Evolutionary conservation across 2,888 invertebrate species (phyloP), one percentile per base, ranked within the genome.

Genomic region (Zygothrica quintamaculata): DNA sequence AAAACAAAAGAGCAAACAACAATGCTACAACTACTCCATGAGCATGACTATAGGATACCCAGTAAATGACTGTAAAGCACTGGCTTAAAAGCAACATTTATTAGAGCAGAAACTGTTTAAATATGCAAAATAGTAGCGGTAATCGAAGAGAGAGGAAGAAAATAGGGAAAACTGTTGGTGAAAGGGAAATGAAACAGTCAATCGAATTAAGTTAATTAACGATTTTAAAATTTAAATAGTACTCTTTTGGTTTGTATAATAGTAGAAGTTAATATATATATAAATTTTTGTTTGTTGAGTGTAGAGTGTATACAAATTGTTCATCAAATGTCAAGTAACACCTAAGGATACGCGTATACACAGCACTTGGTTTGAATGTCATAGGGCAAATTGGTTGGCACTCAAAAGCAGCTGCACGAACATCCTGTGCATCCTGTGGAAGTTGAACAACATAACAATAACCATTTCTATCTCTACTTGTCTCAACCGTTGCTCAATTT

Each of bases 381-480:
- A 68, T 65, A 65, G 52, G 62, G 71, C 74, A 61, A 53, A 56
- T 57, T 72, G 71, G 75, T 59, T 71, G 75, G 57, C 65, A 75
- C 75, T 75, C 71, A 71, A 60, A 60, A 74, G 47, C 78, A 86
- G 87, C 86, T 80, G 86, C 65, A 66, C 78, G 66, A 66, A 80
- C 81, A 86, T 76, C 69, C 86, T 72, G 77, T 75, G 82, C 61
- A 71, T 71, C 76, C 61, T 76, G 86, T 64, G 73, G 56, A 67
- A 59, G 58, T 62, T 74, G 43, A 62, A 46, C 62, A 76, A 67
- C 77, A 74, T 72, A 72, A 76, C 74, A 76, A 74, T 74, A 74
- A 76, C 77, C 67, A 67, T 72, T 73, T 60, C 59, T 59, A 31
- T 9, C 59, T 9, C 59, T 29, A 36, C 36, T 43, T 51, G 43